Evolutionary conservation across 2,113 vertebrate species (phyloP), one percentile per base, ranked within the genome.

Genomic region (Oostethus manadensis): DNA sequence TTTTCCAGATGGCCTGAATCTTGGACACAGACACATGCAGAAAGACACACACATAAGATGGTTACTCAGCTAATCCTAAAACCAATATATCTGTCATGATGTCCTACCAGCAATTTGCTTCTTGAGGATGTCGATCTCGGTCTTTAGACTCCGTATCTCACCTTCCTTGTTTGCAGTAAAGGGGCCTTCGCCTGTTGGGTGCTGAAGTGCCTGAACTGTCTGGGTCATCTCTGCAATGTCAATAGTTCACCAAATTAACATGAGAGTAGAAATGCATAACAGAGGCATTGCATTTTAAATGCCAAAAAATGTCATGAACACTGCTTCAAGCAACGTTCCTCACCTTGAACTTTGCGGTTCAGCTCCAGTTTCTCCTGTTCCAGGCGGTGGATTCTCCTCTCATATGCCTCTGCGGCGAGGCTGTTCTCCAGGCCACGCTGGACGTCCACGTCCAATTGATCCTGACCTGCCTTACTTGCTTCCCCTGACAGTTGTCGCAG

Each of bases 301-400:
- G 6, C 8, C 18, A 22, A 48, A 20, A 50, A 5, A 50, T 22
- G 17, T 13, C 38, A 42, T 42, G 11, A 42, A 38, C 23, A 26
- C 23, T 26, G 23, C 5, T 33, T 54, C 7, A 0, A 55, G 51
- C 18, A 11, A n/a, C 42, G 20, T n/a, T 8, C 48, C 57, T 64
- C 86, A 99, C 97, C 97, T 89, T 97, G 95, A 60, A 99, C 88
- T 72, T 99, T 98, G 78, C 96, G 93, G 81, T 91, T 93, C 48
- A 98, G 93, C 84, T 99, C 96, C 58, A 93, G 77, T 69, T 98
- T 99, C 74, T 98, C 95, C 77, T 98, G 95, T 68, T 99, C 97
- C 55, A 99, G 88, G 6, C 94, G 92, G 20, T 93, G 91, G 78
- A 98, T 96, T 81, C 96, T 92, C 67, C 97, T 91, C 80, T 99